phyloP scores from a whole-genome alignment of 2,113 vertebrate genomes.

The Bubo bubo region DNA sequence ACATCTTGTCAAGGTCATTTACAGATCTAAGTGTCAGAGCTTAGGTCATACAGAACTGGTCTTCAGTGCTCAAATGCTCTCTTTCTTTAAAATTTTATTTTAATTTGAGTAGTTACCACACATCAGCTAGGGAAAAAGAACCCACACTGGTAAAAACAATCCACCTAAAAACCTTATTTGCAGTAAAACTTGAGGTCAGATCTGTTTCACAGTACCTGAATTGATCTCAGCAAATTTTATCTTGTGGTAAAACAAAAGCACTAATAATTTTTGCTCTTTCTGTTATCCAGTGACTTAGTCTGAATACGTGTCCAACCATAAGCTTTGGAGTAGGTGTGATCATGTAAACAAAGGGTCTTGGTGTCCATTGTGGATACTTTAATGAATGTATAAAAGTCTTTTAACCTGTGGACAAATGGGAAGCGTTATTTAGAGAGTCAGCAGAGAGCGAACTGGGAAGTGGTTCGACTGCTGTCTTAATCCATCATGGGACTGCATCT shows the following conservation, averaged over 20 bases:
- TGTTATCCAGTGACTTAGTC: background rate
- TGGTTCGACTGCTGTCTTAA: background rate
- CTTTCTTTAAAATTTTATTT: background rate
- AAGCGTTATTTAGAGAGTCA: background rate
- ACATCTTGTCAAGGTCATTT: background rate
- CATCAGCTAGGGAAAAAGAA: background rate
- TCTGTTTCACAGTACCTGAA: background rate
- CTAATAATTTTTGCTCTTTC: background rate
- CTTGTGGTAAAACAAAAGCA: background rate
- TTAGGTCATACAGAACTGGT: background rate
- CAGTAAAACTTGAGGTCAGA: background rate
- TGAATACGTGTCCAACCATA: background rate
- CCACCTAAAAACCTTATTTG: background rate
- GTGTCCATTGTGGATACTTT: background rate
- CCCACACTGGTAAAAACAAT: background rate
- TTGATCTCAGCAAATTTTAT: background rate
- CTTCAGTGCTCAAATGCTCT: background rate
- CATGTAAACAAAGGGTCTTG: background rate
- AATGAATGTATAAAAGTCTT: background rate
- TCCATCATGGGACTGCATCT: background rate
- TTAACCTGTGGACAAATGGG: background rate
- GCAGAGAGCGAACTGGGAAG: background rate
- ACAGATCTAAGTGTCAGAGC: background rate
- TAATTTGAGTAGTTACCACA: background rate
- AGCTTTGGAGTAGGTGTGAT: background rate